Base-by-base conservation (phyloP, 2,113 vertebrate species). In the Mus pahari region DNA sequence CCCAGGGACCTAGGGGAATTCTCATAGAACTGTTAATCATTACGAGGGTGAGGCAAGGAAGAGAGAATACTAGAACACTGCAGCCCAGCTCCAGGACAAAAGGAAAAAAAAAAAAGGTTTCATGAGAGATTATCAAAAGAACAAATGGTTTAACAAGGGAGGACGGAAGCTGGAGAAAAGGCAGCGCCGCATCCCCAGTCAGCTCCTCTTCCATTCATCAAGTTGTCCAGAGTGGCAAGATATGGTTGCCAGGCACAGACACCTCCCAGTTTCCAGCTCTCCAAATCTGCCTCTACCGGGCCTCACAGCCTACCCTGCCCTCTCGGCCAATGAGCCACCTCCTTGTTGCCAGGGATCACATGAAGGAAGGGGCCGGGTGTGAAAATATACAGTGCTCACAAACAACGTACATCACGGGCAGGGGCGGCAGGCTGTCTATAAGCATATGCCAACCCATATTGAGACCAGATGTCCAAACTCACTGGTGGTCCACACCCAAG, bases 251-350 rank as follows among this genome's bases (percentile, higher is more conserved):
- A n/a, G 83, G 91, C 68, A 79, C n/a, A 74, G 55, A 77, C 24
- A 45, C 22, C 60, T n/a, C 28, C 60, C 5, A 39, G 36, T 39
- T 3, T 1, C 50, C 11, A 0, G 10, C 14, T 64, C 75, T 60
- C 83, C 74, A 90, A 60, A 64, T 3, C 58, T 58, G 8, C 53
- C 39, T 66, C 36, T 64, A 17, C 66, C 3, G 1, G 39, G 16
- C 2, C 4, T 10, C 58, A 66, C 3, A 31, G 82, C 19, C 58
- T 55, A 53, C 7, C 78, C 66, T 36, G 87, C 45, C 74, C 24
- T 93, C 50, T 45, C 4, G 17, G 93, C 55, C 89, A 86, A 82
- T 48, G 62, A 82, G 28, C 81, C 60, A 81, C 70, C 96, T 96
- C 71, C 89, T 66, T 3, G 24, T 91, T 83, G 84, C 86, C 89